A percentile compares a stretch with the other conserved stretches of the same genome.
phyloP scores from a whole-genome alignment of 2,797 vertebrate species.

The Anisognathus igniventris region DNA sequence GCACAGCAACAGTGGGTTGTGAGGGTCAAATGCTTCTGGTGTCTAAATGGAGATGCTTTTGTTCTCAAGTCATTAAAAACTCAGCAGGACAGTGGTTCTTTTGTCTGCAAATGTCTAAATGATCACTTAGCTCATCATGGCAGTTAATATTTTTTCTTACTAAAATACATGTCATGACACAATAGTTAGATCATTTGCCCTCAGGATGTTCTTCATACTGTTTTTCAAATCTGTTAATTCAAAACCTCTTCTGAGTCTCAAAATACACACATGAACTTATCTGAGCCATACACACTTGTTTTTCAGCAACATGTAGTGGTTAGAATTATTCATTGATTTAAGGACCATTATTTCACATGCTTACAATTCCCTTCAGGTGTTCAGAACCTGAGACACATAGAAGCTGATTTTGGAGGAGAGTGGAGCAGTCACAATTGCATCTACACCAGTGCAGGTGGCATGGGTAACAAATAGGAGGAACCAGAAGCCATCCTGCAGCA shows the following conservation, averaged over 20 bases:
- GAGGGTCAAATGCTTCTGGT: not conserved
- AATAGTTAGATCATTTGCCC: constrained; percentile 27
- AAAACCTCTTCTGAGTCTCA: not conserved
- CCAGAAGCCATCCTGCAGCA: accelerated
- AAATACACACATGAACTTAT: not conserved
- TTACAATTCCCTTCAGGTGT: not conserved
- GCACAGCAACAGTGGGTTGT: not conserved
- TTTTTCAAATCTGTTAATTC: constrained; percentile 27
- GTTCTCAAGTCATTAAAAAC: constrained; percentile 10
- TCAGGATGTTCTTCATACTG: not conserved
- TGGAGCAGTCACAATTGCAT: not conserved
- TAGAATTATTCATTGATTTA: not conserved
- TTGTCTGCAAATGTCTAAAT: not conserved
- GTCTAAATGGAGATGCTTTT: not conserved
- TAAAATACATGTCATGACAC: constrained; percentile 12
- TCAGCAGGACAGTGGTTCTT: not conserved
- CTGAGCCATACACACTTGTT: not conserved
- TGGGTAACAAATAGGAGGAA: not conserved
- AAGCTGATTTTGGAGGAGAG: not conserved
- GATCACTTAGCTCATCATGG: constrained; percentile 13
- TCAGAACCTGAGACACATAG: not conserved
- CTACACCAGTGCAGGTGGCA: accelerated
- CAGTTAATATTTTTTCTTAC: constrained; percentile 8
- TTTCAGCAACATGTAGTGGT: not conserved
- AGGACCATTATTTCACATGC: not conserved